phyloP scores from a whole-genome alignment of 2,888 invertebrate genomes.

The Drosophila multiciliata region DNA sequence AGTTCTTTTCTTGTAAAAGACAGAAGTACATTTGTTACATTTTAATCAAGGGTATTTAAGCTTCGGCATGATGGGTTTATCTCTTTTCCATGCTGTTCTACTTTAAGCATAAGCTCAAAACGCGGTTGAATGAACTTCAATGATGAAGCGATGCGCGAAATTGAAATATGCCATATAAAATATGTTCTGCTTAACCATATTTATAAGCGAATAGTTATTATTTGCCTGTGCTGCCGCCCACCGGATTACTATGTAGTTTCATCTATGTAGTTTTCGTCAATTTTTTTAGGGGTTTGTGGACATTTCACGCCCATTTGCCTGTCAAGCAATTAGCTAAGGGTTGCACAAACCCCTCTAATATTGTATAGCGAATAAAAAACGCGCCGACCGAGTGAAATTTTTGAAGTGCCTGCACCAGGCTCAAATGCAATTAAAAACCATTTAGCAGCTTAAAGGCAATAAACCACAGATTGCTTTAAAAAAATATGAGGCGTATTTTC shows the following conservation, averaged over 20 bases:
- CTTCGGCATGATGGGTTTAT: neutral
- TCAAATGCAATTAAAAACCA: constrained; percentile 73
- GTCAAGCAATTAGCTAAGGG: constrained; percentile 62
- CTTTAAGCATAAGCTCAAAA: constrained; percentile 2
- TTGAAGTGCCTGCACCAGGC: constrained; percentile 64
- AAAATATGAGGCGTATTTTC: constrained; percentile 26
- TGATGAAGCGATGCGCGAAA: neutral
- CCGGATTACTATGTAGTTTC: constrained; percentile 1
- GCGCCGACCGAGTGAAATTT: constrained; percentile 25
- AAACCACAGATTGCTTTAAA: constrained; percentile 55
- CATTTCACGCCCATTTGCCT: constrained; percentile 64
- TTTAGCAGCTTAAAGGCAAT: constrained; percentile 68
- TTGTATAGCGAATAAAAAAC: constrained; percentile 39
- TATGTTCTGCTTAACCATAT: neutral
- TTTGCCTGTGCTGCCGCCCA: constrained; percentile 11
- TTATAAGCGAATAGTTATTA: neutral
- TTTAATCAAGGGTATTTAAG: neutral
- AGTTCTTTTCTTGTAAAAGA: neutral
- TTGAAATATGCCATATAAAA: neutral
- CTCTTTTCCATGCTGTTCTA: neutral
- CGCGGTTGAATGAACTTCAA: constrained; percentile 60
- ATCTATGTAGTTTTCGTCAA: constrained; percentile 2
- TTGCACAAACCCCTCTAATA: constrained; percentile 38
- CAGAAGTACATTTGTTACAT: too few species aligned
- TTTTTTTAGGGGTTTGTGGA: constrained; percentile 17